Conservation (phyloP, 2,113 vertebrate species). For the Nothocercus julius region DNA sequence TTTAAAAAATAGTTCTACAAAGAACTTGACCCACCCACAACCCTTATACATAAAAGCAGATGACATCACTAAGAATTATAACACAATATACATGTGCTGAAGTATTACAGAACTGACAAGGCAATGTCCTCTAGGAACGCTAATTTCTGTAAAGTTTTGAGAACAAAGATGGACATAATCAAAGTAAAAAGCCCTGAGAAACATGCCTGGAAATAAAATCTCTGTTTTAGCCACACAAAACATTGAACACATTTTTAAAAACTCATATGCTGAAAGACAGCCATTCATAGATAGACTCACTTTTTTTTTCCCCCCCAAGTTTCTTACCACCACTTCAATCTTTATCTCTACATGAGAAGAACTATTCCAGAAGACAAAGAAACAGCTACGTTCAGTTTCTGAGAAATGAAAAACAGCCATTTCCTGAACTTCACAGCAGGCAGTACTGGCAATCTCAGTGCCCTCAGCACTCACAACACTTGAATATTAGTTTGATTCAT, state of each 20-base stretch:
- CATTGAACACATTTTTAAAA: background rate
- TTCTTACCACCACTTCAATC: background rate
- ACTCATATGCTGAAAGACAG: background rate
- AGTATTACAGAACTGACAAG: constrained; percentile 47
- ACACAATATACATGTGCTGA: constrained; percentile 52
- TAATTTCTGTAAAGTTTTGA: constrained; percentile 13
- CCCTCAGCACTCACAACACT: background rate
- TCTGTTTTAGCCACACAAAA: background rate
- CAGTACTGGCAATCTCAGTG: background rate
- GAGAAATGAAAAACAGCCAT: background rate
- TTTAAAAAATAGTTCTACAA: constrained; percentile 34
- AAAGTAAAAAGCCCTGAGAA: background rate
- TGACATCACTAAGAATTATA: constrained; percentile 28
- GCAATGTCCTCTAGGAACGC: constrained; percentile 24
- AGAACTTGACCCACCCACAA: constrained; percentile 61
- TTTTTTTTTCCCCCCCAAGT: background rate
- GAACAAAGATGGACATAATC: constrained; percentile 3
- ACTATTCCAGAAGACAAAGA: background rate
- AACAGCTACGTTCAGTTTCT: background rate
- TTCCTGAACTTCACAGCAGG: background rate
- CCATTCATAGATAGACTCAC: background rate
- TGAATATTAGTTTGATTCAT: background rate
- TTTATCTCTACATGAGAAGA: background rate
- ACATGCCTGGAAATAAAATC: background rate
- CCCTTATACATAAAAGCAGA: background rate